Evolutionary conservation across 2,888 invertebrate species (phyloP), one percentile per base, ranked within the genome.

Genomic region (Campopleginae sp.): DNA sequence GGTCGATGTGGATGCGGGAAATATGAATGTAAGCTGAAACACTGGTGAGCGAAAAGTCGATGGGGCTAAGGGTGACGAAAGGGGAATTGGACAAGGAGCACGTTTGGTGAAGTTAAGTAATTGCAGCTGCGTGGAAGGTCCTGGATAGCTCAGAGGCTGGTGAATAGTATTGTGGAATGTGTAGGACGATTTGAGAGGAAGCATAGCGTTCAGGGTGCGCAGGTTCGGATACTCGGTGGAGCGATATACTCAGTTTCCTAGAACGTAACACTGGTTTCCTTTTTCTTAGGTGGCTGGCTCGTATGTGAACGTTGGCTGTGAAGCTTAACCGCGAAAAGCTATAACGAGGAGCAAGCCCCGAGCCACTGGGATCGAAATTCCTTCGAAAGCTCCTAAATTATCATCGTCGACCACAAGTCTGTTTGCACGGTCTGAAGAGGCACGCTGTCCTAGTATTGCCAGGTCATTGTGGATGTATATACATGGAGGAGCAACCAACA

Each of bases 351-450:
- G 31, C 31, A 61, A 74, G 79, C 76, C 72, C 48, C 46, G 58
- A 71, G 78, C 79, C 84, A 72, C 63, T 78, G 80, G 84, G 72
- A 81, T 84, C 78, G 87, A 70, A 88, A 91, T 90, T 90, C 91
- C 90, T 86, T 81, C 77, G 87, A 82, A 85, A 89, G 88, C 85
- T 86, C 87, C 88, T 85, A 83, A 91, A 90, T 90, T 90, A 90
- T 85, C 85, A 86, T 83, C 71, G 86, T 74, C 51, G 63, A 74
- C 77, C 76, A 70, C 71, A 80, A 68, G 75, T 38, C 51, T 80
- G 81, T 84, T 80, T 63, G 86, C 77, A 75, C 23, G 70, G 58
- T 80, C 58, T 70, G 70, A 66, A 61, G 76, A 74, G 74, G 77
- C 46, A 38, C 65, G 27, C 44, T 58, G 79, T 27, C 46, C 71